Conservation (phyloP, 2,113 vertebrate species). For the Oryctolagus cuniculus region DNA sequence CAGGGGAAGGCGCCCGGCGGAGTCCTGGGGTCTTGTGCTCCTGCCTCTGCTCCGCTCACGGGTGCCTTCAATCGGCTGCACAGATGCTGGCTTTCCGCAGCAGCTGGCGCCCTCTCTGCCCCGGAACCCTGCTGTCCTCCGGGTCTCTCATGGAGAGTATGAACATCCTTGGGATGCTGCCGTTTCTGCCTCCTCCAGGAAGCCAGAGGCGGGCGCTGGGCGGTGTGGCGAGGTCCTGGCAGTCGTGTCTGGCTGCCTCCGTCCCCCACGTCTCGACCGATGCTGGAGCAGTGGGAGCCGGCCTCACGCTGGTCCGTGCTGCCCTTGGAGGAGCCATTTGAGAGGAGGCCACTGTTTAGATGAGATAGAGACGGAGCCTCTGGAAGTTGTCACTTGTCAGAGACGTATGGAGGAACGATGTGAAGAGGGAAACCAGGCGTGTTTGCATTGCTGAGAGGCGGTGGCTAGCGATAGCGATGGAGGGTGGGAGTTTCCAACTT, state of each 20-base stretch:
- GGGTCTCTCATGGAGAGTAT: neutral
- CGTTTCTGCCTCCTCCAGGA: neutral
- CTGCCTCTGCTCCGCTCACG: no score
- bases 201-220: no score
- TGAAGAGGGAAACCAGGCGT: rapidly evolving
- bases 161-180: neutral
- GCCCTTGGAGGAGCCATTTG: no score
- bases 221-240: neutral
- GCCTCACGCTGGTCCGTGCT: no score
- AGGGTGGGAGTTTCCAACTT: neutral
- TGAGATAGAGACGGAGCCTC: neutral
- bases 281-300: neutral
- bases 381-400: neutral
- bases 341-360: neutral
- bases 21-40: no score
- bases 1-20: no score
- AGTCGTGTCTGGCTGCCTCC: neutral
- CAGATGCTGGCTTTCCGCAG: no score
- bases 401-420: neutral
- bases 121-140: no score
- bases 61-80: no score
- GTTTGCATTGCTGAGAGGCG: neutral
- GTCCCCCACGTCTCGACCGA: neutral
- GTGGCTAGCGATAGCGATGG: neutral
- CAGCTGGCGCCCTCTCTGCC: no score